Percentiles rank a stretch among this genome's conserved stretches.
Evolutionary conservation across 2,113 vertebrate species (phyloP).

Genomic region (Sorex araneus): DNA sequence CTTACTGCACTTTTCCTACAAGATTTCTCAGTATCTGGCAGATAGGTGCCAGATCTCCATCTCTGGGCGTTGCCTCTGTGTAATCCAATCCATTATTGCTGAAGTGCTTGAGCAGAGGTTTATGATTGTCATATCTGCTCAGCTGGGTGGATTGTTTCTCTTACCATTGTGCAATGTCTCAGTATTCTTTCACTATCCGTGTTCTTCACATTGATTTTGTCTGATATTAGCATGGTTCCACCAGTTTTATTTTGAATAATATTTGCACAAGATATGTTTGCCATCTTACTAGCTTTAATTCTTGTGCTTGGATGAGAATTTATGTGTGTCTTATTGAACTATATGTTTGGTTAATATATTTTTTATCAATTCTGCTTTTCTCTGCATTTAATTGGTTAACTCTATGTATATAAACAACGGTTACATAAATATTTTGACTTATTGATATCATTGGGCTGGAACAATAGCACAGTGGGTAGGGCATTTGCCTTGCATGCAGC

Average conservation of each 20-base stretch:
- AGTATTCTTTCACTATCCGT: background rate
- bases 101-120: background rate
- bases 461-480: too few relatives aligned
- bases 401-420: background rate
- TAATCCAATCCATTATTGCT: background rate
- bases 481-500: too few relatives aligned
- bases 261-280: background rate
- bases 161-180: background rate
- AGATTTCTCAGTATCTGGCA: background rate
- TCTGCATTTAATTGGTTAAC: background rate
- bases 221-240: background rate
- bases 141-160: background rate
- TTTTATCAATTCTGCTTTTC: conserved; percentile 14
- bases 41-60: background rate
- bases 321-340: background rate
- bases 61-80: background rate
- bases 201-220: background rate
- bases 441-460: background rate
- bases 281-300: background rate
- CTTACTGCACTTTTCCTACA: background rate
- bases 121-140: background rate
- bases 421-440: conserved; percentile 8
- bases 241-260: conserved; percentile 16
- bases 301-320: background rate
- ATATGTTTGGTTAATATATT: background rate